Conservation (phyloP, 2,888 invertebrate genomes). For the Tanytarsus gracilentus region DNA sequence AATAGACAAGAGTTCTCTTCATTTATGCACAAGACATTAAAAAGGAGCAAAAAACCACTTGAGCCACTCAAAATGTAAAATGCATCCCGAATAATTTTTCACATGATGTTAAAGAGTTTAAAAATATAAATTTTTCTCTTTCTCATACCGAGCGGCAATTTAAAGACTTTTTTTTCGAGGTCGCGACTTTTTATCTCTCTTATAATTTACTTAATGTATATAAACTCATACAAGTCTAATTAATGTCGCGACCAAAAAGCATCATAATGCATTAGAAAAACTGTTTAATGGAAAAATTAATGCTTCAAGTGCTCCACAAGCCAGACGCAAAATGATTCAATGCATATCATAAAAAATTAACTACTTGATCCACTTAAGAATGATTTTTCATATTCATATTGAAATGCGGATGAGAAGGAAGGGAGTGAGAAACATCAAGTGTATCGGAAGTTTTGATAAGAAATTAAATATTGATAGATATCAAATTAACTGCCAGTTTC, state of each 20-base stretch:
- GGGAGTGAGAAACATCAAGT: neutral
- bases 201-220: slow-evolving; percentile 6
- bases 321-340: neutral
- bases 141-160: slow-evolving; percentile 7
- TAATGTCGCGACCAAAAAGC: slow-evolving; percentile 8
- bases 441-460: slow-evolving; percentile 26
- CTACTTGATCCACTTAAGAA: slow-evolving; percentile 15
- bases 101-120: neutral
- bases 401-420: neutral
- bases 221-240: neutral
- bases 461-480: slow-evolving; percentile 12
- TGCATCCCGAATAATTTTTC: neutral
- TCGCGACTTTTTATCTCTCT: slow-evolving; percentile 11
- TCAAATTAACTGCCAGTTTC: slow-evolving; percentile 5
- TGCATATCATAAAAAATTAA: neutral
- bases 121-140: no score
- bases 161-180: neutral
- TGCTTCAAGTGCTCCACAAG: neutral
- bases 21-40: no score
- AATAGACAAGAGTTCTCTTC: no score
- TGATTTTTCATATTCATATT: neutral
- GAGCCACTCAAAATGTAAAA: neutral
- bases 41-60: slow-evolving; percentile 11
- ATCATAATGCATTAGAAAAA: neutral
- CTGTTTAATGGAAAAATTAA: neutral